Conservation (phyloP, 2,797 vertebrate genomes). For the Xerus rutilus region DNA sequence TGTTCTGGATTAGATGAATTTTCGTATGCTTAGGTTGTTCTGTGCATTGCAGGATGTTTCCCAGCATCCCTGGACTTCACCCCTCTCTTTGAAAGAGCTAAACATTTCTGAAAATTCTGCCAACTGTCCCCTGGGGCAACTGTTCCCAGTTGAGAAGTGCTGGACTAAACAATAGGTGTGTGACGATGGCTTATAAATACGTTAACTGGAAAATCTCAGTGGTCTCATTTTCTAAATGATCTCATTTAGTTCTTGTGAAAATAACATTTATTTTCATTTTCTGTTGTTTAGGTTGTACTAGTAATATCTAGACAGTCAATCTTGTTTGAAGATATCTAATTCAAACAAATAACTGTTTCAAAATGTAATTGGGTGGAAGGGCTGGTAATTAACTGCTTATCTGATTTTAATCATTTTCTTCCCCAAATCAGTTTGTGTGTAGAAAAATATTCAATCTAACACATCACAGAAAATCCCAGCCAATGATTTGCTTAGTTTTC, state of each 20-base stretch:
- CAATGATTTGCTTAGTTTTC: slow-evolving; percentile 31
- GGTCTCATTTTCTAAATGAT: slow-evolving; percentile 55
- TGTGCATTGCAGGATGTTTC: not conserved
- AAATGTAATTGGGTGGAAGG: slow-evolving; percentile 76
- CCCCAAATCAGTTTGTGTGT: slow-evolving; percentile 47
- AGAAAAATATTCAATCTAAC: slow-evolving; percentile 56
- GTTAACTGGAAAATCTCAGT: slow-evolving; percentile 48
- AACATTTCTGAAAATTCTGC: not conserved
- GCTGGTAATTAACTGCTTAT: slow-evolving; percentile 72
- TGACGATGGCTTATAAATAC: slow-evolving; percentile 36
- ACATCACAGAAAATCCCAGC: slow-evolving; percentile 5
- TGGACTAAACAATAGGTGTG: slow-evolving; percentile 18
- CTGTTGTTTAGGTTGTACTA: slow-evolving; percentile 52
- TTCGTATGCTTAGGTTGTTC: not conserved
- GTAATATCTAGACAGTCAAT: slow-evolving; percentile 53
- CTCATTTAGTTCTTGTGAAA: slow-evolving; percentile 53
- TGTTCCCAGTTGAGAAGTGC: not conserved
- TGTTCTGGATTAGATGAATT: not conserved
- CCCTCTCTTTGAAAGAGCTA: not conserved
- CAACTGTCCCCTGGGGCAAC: not conserved
- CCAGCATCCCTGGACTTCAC: not conserved
- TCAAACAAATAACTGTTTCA: slow-evolving; percentile 75
- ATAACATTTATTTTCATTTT: slow-evolving; percentile 72
- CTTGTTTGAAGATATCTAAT: slow-evolving; percentile 75
- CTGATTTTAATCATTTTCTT: slow-evolving; percentile 76